Percentiles rank a stretch among this genome's conserved stretches.
Evolutionary conservation across 2,797 vertebrate species (phyloP).

Genomic region (Otolemur crassicaudatus): DNA sequence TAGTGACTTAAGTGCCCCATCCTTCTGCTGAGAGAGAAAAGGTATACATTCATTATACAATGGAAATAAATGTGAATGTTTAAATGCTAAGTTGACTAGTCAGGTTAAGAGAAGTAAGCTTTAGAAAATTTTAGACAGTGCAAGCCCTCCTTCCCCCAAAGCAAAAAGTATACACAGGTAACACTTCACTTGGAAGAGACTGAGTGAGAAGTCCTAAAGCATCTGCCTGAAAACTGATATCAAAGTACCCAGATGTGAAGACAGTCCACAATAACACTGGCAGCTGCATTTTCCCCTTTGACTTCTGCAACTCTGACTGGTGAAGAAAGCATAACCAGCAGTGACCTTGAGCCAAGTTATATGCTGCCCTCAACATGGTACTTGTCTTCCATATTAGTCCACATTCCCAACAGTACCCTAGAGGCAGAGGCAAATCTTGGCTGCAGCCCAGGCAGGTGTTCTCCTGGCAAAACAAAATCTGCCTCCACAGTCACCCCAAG

Average conservation of each 20-base stretch:
- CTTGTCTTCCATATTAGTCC: not conserved
- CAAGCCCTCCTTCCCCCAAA: not conserved
- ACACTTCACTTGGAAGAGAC: not conserved
- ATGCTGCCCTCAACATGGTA: not conserved
- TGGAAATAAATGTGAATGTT: not conserved
- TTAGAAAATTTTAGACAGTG: not conserved
- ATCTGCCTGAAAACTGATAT: not conserved
- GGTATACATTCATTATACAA: not conserved
- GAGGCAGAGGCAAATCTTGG: not conserved
- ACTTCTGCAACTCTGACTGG: not conserved
- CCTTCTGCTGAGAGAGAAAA: not conserved
- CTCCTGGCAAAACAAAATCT: not conserved
- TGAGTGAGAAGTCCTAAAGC: not conserved
- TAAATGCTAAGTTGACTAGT: constrained; percentile 7
- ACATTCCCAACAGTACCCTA: not conserved
- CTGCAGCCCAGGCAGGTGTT: not conserved
- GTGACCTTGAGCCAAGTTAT: not conserved
- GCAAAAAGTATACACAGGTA: not conserved
- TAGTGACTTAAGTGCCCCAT: not conserved
- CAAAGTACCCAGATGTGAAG: not conserved
- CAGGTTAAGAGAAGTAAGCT: not conserved
- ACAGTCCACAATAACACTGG: not conserved
- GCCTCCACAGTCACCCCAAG: not conserved
- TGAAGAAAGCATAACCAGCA: not conserved
- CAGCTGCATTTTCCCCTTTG: not conserved